These are phyloP conservation scores for Sinocyclocheilus maitianheensis DNA, from an alignment of 2,113 vertebrate genomes.

Conservation along the genomic window DNA sequence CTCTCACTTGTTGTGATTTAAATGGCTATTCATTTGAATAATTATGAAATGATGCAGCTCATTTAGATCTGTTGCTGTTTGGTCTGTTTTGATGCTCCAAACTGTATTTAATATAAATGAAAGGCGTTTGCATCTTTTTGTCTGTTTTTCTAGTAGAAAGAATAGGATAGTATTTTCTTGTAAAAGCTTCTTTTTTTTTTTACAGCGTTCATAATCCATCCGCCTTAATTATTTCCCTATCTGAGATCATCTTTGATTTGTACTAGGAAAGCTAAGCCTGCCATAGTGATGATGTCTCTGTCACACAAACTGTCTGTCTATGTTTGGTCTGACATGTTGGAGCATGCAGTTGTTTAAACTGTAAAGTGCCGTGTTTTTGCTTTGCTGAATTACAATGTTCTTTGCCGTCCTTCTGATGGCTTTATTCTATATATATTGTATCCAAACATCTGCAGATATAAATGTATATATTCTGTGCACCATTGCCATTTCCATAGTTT, in stretches of 20 bases:
- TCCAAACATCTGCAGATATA: neutral
- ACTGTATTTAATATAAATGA: neutral
- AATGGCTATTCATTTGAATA: neutral
- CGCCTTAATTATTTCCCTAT: neutral
- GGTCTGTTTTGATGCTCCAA: neutral
- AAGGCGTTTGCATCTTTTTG: neutral
- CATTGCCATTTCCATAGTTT: neutral
- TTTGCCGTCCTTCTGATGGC: neutral
- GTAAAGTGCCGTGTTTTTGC: constrained; percentile 19
- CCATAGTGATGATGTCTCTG: constrained; percentile 29
- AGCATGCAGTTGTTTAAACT: constrained; percentile 3
- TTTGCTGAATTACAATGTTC: constrained; percentile 36
- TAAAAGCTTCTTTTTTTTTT: neutral
- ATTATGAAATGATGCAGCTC: neutral
- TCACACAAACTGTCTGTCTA: constrained; percentile 33
- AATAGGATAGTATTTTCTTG: neutral
- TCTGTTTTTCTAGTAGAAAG: neutral
- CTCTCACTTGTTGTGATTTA: neutral
- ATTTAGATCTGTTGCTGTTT: neutral
- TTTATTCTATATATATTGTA: neutral
- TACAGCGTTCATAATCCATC: neutral
- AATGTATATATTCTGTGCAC: neutral
- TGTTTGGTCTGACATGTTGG: constrained; percentile 40
- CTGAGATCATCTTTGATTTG: neutral
- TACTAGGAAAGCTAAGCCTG: constrained; percentile 11